phyloP scores from a whole-genome alignment of 2,797 vertebrate genomes.

The Huso huso region DNA sequence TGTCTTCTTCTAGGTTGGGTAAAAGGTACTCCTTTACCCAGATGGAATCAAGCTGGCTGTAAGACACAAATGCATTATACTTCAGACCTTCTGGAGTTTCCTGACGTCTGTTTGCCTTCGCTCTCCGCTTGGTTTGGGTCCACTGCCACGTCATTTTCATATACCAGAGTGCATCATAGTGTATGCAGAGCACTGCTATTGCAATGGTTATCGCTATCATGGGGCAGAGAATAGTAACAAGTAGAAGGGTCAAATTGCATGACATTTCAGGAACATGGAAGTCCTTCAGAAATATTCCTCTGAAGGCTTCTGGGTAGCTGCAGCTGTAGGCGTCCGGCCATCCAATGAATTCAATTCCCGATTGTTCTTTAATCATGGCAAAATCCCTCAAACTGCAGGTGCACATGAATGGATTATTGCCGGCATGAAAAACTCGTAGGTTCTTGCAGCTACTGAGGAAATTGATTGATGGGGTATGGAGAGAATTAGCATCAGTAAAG shows the following conservation, averaged over 20 bases:
- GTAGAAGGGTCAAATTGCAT: conserved; percentile 61
- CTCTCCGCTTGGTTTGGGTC: conserved; percentile 67
- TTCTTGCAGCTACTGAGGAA: conserved; percentile 57
- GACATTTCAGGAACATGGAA: conserved; percentile 53
- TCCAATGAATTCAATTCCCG: conserved; percentile 36
- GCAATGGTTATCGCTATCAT: conserved; percentile 36
- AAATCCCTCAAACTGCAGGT: conserved; percentile 46
- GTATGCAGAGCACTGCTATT: conserved; percentile 49
- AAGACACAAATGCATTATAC: conserved; percentile 82
- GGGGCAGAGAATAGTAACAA: conserved; percentile 51
- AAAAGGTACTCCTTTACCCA: conserved; percentile 73
- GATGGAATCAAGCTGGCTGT: conserved; percentile 64
- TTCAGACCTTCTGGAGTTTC: conserved; percentile 42
- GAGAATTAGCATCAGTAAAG: conserved; percentile 56
- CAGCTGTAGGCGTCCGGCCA: conserved; percentile 74
- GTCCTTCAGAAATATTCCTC: conserved; percentile 46
- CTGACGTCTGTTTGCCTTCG: conserved; percentile 30
- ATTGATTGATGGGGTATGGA: conserved; percentile 52
- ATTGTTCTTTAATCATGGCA: conserved; percentile 19
- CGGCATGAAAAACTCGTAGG: conserved; percentile 52
- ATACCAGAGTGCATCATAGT: conserved; percentile 77
- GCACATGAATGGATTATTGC: conserved; percentile 49
- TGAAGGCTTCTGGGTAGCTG: conserved; percentile 57
- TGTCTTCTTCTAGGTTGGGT: conserved; percentile 61
- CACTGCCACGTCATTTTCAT: conserved; percentile 74